phyloP scores from a whole-genome alignment of 2,113 vertebrate genomes.

The Dromaius novaehollandiae region DNA sequence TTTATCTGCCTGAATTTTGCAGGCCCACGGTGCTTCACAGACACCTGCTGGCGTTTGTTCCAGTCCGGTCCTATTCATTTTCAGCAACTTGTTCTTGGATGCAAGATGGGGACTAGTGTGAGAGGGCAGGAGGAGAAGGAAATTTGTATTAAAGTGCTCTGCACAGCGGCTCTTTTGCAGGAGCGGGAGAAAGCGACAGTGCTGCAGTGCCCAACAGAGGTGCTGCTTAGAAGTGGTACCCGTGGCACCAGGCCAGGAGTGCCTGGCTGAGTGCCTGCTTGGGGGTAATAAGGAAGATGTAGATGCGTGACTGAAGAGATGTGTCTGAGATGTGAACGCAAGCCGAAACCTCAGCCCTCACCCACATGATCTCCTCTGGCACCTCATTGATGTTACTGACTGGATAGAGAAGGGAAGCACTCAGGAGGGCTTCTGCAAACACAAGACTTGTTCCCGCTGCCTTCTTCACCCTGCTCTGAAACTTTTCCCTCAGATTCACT shows the following conservation, averaged over 20 bases:
- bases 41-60: neutral
- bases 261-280: accelerated
- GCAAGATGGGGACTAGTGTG: neutral
- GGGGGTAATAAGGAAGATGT: neutral
- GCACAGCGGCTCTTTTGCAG: neutral
- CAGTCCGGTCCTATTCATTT: neutral
- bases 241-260: neutral
- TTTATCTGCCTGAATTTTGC: neutral
- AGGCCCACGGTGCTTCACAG: neutral
- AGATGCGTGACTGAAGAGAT: neutral
- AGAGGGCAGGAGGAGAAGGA: neutral
- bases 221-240: neutral
- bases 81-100: neutral
- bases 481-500: neutral
- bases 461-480: neutral
- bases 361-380: neutral
- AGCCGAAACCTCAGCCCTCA: neutral
- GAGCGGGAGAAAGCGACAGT: neutral
- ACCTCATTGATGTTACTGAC: neutral
- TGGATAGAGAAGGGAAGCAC: neutral
- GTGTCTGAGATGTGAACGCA: neutral
- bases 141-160: neutral
- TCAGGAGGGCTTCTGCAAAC: neutral
- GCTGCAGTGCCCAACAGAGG: neutral
- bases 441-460: neutral